phyloP scores from a whole-genome alignment of 2,113 vertebrate genomes.

The Mobula hypostoma region DNA sequence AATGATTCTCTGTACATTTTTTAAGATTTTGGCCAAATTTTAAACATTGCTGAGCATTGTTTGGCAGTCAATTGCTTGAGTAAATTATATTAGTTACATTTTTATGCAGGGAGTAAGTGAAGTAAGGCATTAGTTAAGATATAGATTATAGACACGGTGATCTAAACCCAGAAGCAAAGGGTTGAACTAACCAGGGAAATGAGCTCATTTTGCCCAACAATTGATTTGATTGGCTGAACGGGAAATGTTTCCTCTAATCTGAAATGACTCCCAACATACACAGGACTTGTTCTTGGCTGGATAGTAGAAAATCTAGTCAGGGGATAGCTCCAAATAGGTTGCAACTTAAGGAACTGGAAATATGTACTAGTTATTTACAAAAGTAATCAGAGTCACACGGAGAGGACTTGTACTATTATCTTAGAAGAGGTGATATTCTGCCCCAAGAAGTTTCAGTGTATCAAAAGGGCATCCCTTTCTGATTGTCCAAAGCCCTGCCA shows the following conservation, averaged over 20 bases:
- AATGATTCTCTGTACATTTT: background rate
- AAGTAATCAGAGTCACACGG: background rate
- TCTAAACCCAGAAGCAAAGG: background rate
- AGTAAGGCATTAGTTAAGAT: background rate
- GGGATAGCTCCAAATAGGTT: background rate
- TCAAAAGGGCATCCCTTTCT: background rate
- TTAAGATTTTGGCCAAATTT: background rate
- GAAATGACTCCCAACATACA: background rate
- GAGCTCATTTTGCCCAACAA: background rate
- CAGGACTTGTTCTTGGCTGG: background rate
- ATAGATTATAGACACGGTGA: background rate
- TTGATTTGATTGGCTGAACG: background rate
- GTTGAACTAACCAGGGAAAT: background rate
- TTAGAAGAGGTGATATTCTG: background rate
- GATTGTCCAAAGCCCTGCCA: background rate
- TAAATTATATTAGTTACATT: background rate
- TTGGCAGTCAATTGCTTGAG: background rate
- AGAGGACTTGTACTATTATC: background rate
- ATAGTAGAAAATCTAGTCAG: background rate
- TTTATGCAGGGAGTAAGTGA: background rate
- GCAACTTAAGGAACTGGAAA: background rate
- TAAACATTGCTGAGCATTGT: background rate
- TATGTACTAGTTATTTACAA: background rate
- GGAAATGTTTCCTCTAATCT: background rate
- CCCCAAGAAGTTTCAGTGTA: background rate